These are phyloP conservation scores for Drosophila tropicalis DNA, from an alignment of 1,140 invertebrate species.

Conservation along the genomic window DNA sequence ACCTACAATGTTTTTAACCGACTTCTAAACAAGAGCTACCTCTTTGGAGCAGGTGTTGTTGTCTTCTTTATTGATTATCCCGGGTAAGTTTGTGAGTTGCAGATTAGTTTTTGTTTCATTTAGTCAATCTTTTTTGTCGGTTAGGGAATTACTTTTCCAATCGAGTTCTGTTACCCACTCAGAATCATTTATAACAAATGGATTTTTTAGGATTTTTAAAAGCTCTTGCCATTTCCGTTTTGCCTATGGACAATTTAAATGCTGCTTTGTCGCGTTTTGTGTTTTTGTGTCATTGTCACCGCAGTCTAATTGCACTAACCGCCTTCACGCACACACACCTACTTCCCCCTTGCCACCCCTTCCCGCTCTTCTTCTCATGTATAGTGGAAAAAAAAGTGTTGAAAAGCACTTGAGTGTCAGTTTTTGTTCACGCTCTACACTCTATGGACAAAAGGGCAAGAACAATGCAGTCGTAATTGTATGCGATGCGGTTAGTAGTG, in stretches of 20 bases:
- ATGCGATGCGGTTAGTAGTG: slow-evolving; percentile 69
- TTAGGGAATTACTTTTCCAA: background rate
- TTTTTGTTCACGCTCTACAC: slow-evolving; percentile 35
- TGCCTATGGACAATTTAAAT: slow-evolving; percentile 36
- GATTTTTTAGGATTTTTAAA: slow-evolving; percentile 56
- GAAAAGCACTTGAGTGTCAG: slow-evolving; percentile 72
- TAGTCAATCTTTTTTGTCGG: background rate
- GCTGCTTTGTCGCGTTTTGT: slow-evolving; percentile 73
- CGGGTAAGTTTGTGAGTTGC: background rate
- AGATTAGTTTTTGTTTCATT: background rate
- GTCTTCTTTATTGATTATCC: too few species aligned
- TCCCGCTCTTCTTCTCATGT: background rate
- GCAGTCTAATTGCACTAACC: slow-evolving; percentile 78
- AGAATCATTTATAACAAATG: slow-evolving; percentile 4
- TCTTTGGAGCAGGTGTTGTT: too few species aligned
- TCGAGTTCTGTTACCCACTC: background rate
- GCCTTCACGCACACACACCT: slow-evolving; percentile 35
- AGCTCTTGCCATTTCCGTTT: slow-evolving; percentile 50
- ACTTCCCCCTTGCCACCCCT: background rate
- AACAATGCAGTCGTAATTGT: slow-evolving; percentile 78
- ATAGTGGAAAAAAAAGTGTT: slow-evolving; percentile 35
- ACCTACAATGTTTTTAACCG: too few species aligned
- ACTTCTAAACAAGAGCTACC: too few species aligned
- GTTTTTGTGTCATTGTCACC: slow-evolving; percentile 64
- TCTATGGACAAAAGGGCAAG: slow-evolving; percentile 58